Evolutionary conservation across 2,888 invertebrate species (phyloP).

Genomic region (Disparrhopalites patrizii): DNA sequence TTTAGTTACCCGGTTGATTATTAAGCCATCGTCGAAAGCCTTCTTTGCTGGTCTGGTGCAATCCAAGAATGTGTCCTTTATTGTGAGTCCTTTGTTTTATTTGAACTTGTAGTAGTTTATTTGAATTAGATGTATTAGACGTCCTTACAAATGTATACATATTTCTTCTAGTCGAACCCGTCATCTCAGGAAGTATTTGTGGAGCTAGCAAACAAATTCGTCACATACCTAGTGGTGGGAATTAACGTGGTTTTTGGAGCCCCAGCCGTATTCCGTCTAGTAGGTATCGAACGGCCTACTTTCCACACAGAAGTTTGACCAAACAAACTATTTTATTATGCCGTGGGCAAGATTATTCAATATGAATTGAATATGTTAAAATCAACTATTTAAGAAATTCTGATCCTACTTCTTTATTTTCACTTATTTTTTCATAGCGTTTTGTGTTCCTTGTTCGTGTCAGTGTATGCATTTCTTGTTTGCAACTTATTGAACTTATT

Average conservation of each 20-base stretch:
- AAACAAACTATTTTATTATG: no score
- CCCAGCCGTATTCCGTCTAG: constrained; percentile 70
- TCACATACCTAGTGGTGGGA: constrained; percentile 74
- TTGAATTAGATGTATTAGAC: not conserved
- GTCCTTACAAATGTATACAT: not conserved
- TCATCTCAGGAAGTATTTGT: constrained; percentile 60
- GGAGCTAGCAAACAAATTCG: constrained; percentile 77
- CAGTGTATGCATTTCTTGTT: no score
- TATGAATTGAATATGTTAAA: no score
- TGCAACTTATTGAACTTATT: no score
- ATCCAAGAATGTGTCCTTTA: constrained; percentile 32
- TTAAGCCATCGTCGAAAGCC: constrained; percentile 67
- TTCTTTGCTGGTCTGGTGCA: constrained; percentile 64
- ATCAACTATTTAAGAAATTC: no score
- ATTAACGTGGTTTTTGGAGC: constrained; percentile 71
- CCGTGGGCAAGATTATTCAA: no score
- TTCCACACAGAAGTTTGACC: constrained; percentile 79
- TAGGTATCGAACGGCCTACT: constrained; percentile 74
- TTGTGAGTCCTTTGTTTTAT: constrained; percentile 4
- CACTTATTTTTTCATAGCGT: no score
- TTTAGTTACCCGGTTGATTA: constrained; percentile 63
- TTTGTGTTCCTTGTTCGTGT: no score
- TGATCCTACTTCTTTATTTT: no score
- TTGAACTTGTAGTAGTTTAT: no score
- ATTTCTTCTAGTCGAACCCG: constrained; percentile 63